phyloP scores from a whole-genome alignment of 2,797 vertebrate species.

The Discoglossus pictus region DNA sequence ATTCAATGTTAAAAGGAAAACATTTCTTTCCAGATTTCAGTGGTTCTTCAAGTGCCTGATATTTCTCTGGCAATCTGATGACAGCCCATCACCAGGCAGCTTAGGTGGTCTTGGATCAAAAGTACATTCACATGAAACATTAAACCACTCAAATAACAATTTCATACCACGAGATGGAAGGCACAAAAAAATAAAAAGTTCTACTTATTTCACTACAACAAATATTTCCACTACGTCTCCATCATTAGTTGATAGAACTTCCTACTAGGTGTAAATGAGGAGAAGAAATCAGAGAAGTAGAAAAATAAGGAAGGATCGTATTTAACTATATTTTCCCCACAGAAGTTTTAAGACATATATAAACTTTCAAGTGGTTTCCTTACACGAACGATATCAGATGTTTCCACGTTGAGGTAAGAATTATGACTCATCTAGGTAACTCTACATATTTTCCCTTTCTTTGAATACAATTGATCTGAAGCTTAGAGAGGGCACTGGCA shows the following conservation, averaged over 20 bases:
- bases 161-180: no score
- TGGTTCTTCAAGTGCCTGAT: no score
- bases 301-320: no score
- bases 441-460: slow-evolving; percentile 41
- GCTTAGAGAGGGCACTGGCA: slow-evolving; percentile 13
- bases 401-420: slow-evolving; percentile 26
- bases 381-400: slow-evolving; percentile 31
- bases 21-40: no score
- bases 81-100: slow-evolving; percentile 14
- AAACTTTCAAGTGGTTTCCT: slow-evolving; percentile 52
- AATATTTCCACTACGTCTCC: no score
- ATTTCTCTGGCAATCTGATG: no score
- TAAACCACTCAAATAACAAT: no score
- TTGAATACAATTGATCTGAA: slow-evolving; percentile 15
- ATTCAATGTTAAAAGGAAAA: no score
- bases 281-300: slow-evolving; percentile 52
- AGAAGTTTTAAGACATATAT: slow-evolving; percentile 57
- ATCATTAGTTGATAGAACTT: no score
- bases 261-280: no score
- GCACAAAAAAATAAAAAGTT: no score
- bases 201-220: no score
- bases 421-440: slow-evolving; percentile 30
- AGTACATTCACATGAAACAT: slow-evolving; percentile 7
- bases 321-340: slow-evolving; percentile 54
- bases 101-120: slow-evolving; percentile 10